A percentile compares a stretch with the other conserved stretches of the same genome.
phyloP scores from a whole-genome alignment of 1,140 invertebrate genomes.

The Daktulosphaira vitifoliae region DNA sequence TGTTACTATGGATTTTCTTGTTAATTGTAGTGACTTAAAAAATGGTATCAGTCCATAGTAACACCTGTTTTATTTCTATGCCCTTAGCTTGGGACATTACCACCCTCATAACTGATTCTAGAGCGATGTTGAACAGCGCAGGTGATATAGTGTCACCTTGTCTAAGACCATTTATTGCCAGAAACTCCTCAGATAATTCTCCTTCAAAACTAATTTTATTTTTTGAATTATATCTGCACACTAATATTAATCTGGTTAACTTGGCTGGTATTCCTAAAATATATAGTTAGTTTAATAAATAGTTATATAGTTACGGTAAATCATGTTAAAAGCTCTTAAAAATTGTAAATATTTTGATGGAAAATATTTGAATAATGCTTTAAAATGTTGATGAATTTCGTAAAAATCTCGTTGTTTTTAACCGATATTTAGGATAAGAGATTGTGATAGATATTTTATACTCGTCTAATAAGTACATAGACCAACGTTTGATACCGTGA shows the following conservation, averaged over 20 bases:
- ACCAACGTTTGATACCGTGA: no score
- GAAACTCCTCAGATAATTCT: not conserved
- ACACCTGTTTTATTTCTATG: conserved; percentile 5
- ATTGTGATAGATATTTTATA: no score
- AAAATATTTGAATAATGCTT: no score
- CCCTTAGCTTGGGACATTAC: not conserved
- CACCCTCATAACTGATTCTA: not conserved
- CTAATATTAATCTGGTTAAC: not conserved
- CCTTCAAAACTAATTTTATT: not conserved
- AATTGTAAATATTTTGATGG: no score
- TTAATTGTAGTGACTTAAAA: not conserved
- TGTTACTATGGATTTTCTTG: no score
- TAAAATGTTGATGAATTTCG: no score
- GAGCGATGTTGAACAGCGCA: not conserved
- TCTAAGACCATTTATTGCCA: not conserved
- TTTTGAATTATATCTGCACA: not conserved
- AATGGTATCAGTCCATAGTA: not conserved
- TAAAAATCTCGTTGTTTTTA: no score
- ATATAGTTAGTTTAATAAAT: no score
- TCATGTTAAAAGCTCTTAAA: no score
- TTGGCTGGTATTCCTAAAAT: not conserved
- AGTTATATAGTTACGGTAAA: no score
- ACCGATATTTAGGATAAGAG: no score
- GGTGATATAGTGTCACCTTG: not conserved
- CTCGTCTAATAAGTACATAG: no score